Evolutionary conservation across 2,797 vertebrate species (phyloP), one percentile per base, ranked within the genome.

Genomic region (Peromyscus nudipes): DNA sequence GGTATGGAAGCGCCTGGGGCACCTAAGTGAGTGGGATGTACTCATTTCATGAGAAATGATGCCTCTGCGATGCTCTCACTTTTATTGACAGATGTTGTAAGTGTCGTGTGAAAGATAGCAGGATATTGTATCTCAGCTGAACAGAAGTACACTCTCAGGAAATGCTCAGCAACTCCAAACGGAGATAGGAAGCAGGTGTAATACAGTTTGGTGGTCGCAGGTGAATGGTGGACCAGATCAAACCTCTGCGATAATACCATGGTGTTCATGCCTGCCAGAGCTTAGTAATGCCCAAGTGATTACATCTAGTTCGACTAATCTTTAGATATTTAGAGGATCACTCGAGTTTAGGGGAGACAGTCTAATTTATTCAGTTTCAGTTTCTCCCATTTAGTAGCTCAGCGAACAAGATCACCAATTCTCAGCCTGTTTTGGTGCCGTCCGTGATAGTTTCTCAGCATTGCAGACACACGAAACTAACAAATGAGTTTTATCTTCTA

Each of bases 181-280:
- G 60, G 69, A 97, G 97, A 96, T 98, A 95, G 67, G 91, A 96
- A 97, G 40, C 83, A 76, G 31, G 37, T 14, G 88, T 89, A 62
- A 84, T 76, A 43, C 21, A 86, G 67, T 52, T 91, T 40, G 62
- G 76, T 77, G 64, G 97, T 97, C 77, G 79, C 81, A 52, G 82
- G 27, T 93, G 95, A 95, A 94, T 67, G 37, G 76, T 92, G 46
- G 69, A 95, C 87, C 90, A 19, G 86, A 79, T 92, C 92, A 91
- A 94, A 97, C 69, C 25, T 91, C 69, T 77, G 37, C 31, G 91
- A 16, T 80, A 49, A 64, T 21, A 62, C 14, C 4, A 43, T 46
- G 46, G 46, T 73, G 73, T 14, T 93, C 31, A 10, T 23, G 62
- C 52, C 87, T 2, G 4, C 57, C 64, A 89, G 65, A 95, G 77